phyloP scores from a whole-genome alignment of 2,888 invertebrate species.

The Lissocephala sabroskyi region DNA sequence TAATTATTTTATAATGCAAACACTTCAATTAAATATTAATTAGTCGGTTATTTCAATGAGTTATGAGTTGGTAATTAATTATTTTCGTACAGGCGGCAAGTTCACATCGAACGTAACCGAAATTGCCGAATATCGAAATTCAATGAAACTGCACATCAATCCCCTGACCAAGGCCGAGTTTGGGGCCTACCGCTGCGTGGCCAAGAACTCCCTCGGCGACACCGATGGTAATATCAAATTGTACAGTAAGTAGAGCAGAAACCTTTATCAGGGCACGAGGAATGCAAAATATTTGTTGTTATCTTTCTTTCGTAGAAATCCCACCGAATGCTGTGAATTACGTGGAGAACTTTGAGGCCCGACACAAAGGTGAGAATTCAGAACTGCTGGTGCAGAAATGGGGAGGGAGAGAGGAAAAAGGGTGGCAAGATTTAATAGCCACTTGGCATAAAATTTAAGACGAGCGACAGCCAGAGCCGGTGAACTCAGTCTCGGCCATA shows the following conservation, averaged over 20 bases:
- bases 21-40: slow-evolving; percentile 50
- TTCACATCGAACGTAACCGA: slow-evolving; percentile 80
- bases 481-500: too few species aligned
- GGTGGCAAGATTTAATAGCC: slow-evolving; percentile 56
- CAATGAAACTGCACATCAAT: slow-evolving; percentile 82
- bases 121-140: slow-evolving; percentile 84
- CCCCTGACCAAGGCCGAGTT: slow-evolving; percentile 80
- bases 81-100: slow-evolving; percentile 76
- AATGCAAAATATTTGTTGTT: neutral
- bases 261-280: neutral
- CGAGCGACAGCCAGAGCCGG: slow-evolving; percentile 26
- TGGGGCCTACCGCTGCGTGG: slow-evolving; percentile 86
- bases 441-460: slow-evolving; percentile 64
- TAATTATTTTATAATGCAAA: slow-evolving; percentile 50
- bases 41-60: slow-evolving; percentile 36
- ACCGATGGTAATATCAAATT: slow-evolving; percentile 88
- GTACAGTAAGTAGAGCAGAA: slow-evolving; percentile 79
- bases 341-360: slow-evolving; percentile 69
- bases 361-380: slow-evolving; percentile 72
- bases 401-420: slow-evolving; percentile 34
- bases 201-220: slow-evolving; percentile 87
- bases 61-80: slow-evolving; percentile 21
- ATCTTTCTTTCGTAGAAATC: slow-evolving; percentile 59
- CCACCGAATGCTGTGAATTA: slow-evolving; percentile 72
- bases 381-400: too few species aligned